phyloP scores from a whole-genome alignment of 2,888 invertebrate genomes.

The Xestoiulus laeticollis region DNA sequence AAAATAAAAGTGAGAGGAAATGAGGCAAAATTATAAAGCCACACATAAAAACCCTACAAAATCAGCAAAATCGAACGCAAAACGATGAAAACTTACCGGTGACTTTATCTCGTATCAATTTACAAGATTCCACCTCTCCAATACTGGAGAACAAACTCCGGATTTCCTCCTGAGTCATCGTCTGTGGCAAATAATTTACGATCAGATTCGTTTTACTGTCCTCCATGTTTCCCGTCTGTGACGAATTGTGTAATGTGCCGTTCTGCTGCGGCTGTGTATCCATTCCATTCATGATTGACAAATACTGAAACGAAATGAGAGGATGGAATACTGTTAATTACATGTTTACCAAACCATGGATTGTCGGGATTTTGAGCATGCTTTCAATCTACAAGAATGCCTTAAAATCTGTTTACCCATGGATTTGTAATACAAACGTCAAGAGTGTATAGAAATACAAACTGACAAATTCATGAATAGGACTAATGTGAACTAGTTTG shows the following conservation, averaged over 20 bases:
- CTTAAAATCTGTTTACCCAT: neutral
- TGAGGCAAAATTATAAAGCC: neutral
- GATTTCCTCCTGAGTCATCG: conserved; percentile 99
- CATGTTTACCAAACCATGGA: neutral
- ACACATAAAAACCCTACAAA: neutral
- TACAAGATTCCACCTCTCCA: conserved; percentile 99
- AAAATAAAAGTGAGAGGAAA: conserved; percentile 22
- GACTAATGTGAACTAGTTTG: too few species aligned
- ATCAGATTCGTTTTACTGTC: conserved; percentile 98
- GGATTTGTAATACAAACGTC: too few species aligned
- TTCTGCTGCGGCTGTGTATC: conserved; percentile 56
- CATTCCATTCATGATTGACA: conserved; percentile 58
- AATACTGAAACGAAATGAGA: conserved; percentile 45
- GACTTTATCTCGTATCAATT: conserved; percentile 97
- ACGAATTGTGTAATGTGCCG: conserved; percentile 62
- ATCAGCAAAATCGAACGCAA: neutral
- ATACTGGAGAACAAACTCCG: conserved; percentile 97
- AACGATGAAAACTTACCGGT: conserved; percentile 73
- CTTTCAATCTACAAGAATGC: neutral
- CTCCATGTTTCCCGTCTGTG: conserved; percentile 74
- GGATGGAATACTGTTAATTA: neutral
- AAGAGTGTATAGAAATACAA: too few species aligned
- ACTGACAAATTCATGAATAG: too few species aligned
- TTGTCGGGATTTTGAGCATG: neutral
- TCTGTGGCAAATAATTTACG: conserved; percentile 99